A percentile compares a stretch with the other conserved stretches of the same genome.
Evolutionary conservation across 2,113 vertebrate genomes (phyloP).

Genomic region (Pseudopodoces humilis): DNA sequence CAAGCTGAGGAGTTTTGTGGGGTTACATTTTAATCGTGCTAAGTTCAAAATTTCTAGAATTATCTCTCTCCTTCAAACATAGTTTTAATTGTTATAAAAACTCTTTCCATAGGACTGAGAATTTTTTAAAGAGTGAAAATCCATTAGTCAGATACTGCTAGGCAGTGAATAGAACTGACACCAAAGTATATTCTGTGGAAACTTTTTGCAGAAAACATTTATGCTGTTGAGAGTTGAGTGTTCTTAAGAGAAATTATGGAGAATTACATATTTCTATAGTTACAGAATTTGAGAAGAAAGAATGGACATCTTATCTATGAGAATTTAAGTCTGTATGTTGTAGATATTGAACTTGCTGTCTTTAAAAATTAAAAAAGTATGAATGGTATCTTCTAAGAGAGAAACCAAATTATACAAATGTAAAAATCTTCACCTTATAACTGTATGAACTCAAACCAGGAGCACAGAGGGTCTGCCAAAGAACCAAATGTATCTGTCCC

Average conservation of each 20-base stretch:
- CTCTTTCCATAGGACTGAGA: neutral
- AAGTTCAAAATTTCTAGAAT: neutral
- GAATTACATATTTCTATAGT: neutral
- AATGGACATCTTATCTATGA: neutral
- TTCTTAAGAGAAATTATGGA: neutral
- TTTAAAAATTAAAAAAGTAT: neutral
- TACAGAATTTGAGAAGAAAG: neutral
- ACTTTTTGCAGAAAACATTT: neutral
- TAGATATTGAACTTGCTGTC: neutral
- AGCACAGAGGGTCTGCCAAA: neutral
- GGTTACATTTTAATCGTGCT: neutral
- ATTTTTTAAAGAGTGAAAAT: neutral
- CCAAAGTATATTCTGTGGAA: neutral
- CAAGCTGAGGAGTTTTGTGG: neutral
- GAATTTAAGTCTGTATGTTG: neutral
- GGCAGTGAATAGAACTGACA: neutral
- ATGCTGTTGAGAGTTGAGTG: neutral
- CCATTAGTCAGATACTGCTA: neutral
- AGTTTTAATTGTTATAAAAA: neutral
- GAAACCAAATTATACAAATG: neutral
- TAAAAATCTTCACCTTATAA: neutral
- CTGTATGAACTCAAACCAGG: neutral
- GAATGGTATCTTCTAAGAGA: neutral
- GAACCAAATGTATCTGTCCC: neutral
- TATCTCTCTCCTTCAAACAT: neutral